Conservation (phyloP, 2,113 vertebrate genomes). For the Microcebus ravelobensis region DNA sequence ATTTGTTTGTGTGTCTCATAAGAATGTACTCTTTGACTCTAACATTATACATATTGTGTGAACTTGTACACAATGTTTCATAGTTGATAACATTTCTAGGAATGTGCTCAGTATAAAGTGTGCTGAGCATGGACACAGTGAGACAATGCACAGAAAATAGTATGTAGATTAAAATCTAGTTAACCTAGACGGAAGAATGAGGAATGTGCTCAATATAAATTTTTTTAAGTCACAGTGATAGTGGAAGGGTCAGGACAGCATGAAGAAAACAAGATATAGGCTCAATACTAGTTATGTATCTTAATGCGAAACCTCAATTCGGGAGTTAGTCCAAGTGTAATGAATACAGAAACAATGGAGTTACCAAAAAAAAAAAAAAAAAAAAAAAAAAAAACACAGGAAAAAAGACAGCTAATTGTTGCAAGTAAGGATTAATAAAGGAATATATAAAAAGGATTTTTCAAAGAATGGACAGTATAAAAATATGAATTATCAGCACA, state of each 20-base stretch:
- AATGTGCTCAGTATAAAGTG: background rate
- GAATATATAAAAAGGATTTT: background rate
- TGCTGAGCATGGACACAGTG: background rate
- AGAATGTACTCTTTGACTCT: background rate
- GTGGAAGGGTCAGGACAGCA: background rate
- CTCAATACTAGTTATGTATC: background rate
- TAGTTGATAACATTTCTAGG: background rate
- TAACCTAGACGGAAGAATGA: slow-evolving; percentile 7
- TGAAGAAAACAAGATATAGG: background rate
- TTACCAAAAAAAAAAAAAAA: background rate
- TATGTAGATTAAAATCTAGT: background rate
- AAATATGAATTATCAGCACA: background rate
- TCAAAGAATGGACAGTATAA: background rate
- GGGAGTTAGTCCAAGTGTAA: background rate
- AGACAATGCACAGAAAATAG: background rate
- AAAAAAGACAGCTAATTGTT: background rate
- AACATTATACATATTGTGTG: background rate
- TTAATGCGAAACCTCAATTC: background rate
- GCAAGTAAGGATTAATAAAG: background rate
- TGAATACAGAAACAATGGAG: background rate
- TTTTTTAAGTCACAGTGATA: background rate
- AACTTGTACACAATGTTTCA: background rate
- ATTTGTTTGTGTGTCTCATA: background rate
- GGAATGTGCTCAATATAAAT: background rate
- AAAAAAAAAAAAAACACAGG: background rate